Conservation (phyloP, 2,797 vertebrate species). For the Aldrovandia affinis region DNA sequence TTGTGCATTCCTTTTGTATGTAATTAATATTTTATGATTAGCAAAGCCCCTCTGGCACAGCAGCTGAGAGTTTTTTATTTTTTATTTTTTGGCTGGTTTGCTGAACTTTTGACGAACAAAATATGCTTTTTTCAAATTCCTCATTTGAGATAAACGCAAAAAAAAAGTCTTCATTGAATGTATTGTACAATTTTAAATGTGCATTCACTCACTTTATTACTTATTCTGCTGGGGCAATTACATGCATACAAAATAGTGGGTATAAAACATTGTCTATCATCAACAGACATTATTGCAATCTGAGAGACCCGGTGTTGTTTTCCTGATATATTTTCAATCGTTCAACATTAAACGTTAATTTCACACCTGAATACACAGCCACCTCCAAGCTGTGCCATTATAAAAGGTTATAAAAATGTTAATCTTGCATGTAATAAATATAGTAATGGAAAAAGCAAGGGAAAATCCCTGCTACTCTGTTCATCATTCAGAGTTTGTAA, state of each 20-base stretch:
- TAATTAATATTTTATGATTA: slow-evolving; percentile 17
- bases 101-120: not conserved
- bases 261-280: slow-evolving; percentile 24
- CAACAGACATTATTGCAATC: slow-evolving; percentile 25
- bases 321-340: slow-evolving; percentile 28
- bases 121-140: not conserved
- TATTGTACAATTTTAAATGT: slow-evolving; percentile 4
- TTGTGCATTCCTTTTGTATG: not conserved
- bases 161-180: slow-evolving; percentile 9
- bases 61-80: not conserved
- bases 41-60: not conserved
- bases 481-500: slow-evolving; percentile 12
- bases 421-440: slow-evolving; percentile 18
- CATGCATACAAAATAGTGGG: slow-evolving; percentile 26
- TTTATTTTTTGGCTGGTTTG: not conserved
- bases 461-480: slow-evolving; percentile 11
- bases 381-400: slow-evolving; percentile 11
- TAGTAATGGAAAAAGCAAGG: slow-evolving; percentile 11
- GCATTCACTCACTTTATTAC: slow-evolving; percentile 5
- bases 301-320: slow-evolving; percentile 30
- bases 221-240: slow-evolving; percentile 1
- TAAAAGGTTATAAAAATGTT: slow-evolving; percentile 10
- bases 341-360: slow-evolving; percentile 44
- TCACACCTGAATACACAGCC: slow-evolving; percentile 41
- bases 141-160: not conserved